These are phyloP conservation scores for human DNA, from an alignment of 2,113 vertebrate genomes.

Conservation along the genomic window DNA sequence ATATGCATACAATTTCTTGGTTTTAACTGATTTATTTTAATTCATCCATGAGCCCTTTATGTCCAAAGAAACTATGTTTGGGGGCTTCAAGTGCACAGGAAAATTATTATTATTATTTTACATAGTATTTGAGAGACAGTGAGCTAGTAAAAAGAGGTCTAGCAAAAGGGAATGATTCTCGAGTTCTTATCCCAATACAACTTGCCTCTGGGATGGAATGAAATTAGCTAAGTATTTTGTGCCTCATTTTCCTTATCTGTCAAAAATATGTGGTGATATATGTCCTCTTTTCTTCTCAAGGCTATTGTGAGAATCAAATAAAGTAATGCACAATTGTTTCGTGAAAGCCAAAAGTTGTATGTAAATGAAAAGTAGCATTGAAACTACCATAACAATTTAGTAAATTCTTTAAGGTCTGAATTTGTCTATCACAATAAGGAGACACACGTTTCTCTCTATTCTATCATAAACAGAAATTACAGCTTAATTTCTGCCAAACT, in stretches of 20 bases:
- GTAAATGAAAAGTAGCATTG: background rate
- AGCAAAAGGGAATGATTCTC: background rate
- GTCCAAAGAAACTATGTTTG: background rate
- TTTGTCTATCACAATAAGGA: background rate
- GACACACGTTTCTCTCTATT: background rate
- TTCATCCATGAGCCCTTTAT: background rate
- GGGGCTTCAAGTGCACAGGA: background rate
- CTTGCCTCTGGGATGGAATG: background rate
- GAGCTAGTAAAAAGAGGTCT: background rate
- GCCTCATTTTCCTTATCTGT: slow-evolving; percentile 2
- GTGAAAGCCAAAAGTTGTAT: background rate
- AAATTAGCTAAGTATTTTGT: background rate
- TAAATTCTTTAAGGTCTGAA: background rate
- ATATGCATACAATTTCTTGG: background rate
- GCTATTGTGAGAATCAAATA: slow-evolving; percentile 18
- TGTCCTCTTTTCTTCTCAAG: slow-evolving; percentile 34
- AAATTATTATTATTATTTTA: background rate
- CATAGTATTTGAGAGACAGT: background rate
- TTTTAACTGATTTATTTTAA: background rate
- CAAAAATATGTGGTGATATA: background rate
- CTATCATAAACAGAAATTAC: background rate
- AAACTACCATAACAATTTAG: background rate
- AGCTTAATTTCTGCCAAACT: slow-evolving; percentile 2
- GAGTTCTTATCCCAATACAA: background rate
- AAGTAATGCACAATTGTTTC: background rate